Percentiles rank a stretch among this genome's conserved stretches.
phyloP scores from a whole-genome alignment of 1,140 invertebrate species.

The Oryzaephilus surinamensis region DNA sequence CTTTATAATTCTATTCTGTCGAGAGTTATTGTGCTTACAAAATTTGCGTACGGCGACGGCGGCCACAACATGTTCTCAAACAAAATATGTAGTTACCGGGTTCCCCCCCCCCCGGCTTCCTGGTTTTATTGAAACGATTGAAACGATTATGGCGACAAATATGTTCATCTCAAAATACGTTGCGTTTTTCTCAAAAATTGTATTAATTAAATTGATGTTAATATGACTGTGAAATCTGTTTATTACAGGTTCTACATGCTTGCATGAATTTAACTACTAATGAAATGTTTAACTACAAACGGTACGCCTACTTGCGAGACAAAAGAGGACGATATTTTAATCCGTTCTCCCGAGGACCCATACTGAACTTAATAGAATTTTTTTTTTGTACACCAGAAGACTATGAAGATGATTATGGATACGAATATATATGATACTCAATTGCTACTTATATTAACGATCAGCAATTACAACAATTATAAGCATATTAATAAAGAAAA shows the following conservation, averaged over 20 bases:
- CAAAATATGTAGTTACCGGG: too few species aligned
- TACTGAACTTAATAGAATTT: conserved; percentile 81
- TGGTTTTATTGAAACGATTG: too few species aligned
- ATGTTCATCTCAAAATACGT: too few species aligned
- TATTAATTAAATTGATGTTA: too few species aligned
- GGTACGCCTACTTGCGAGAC: conserved; percentile 79
- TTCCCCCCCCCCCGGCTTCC: too few species aligned
- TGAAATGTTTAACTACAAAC: conserved; percentile 87
- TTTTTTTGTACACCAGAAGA: conserved; percentile 72
- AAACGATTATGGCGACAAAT: too few species aligned
- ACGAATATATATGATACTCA: conserved; percentile 38
- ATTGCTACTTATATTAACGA: conserved; percentile 8
- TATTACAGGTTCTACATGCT: conserved; percentile 69
- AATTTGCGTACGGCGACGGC: too few species aligned
- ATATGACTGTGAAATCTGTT: too few species aligned
- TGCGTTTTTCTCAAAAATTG: too few species aligned
- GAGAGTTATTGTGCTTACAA: too few species aligned
- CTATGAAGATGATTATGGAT: conserved; percentile 52
- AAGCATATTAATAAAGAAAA: conserved; percentile 2
- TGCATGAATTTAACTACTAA: conserved; percentile 89
- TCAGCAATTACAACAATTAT: conserved; percentile 1
- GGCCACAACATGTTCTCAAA: too few species aligned
- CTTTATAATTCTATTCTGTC: too few species aligned
- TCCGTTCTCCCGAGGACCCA: conserved; percentile 75
- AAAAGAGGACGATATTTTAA: conserved; percentile 79